These are phyloP conservation scores for Noctua fimbriata DNA, from an alignment of 2,888 invertebrate species.

Conservation along the genomic window DNA sequence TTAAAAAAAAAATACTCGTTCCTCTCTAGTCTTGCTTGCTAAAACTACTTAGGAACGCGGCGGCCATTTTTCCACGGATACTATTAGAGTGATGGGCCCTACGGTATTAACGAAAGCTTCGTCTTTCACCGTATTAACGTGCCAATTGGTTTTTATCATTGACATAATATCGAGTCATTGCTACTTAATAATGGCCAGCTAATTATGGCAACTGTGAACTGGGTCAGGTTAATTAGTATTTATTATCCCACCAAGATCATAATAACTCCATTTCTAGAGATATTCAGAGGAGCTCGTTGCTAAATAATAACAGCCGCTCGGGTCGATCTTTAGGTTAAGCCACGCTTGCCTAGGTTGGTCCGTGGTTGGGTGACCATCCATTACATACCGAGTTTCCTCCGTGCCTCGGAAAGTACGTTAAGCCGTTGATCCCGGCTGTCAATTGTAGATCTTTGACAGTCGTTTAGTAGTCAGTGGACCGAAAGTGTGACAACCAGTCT, in stretches of 20 bases:
- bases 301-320: no score
- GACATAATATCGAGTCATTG: constrained; percentile 5
- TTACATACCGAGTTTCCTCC: no score
- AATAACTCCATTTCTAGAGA: no score
- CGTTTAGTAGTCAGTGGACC: background rate
- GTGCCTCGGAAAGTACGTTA: no score
- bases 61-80: background rate
- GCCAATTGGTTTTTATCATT: background rate
- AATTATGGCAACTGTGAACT: constrained; percentile 1
- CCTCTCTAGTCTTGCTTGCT: background rate
- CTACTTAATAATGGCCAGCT: constrained; percentile 9
- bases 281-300: no score
- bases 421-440: no score
- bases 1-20: background rate
- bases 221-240: background rate
- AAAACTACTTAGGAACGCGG: background rate
- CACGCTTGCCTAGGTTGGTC: background rate
- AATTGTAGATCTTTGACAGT: background rate
- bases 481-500: no score
- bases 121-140: background rate
- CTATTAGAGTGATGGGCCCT: background rate
- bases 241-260: background rate
- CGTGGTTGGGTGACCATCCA: background rate
- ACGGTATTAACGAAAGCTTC: background rate
- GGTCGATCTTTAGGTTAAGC: no score